Percentiles rank a stretch among this genome's conserved stretches.
Conservation (phyloP, 2,113 vertebrate species). For the Elaphurus davidianus region DNA sequence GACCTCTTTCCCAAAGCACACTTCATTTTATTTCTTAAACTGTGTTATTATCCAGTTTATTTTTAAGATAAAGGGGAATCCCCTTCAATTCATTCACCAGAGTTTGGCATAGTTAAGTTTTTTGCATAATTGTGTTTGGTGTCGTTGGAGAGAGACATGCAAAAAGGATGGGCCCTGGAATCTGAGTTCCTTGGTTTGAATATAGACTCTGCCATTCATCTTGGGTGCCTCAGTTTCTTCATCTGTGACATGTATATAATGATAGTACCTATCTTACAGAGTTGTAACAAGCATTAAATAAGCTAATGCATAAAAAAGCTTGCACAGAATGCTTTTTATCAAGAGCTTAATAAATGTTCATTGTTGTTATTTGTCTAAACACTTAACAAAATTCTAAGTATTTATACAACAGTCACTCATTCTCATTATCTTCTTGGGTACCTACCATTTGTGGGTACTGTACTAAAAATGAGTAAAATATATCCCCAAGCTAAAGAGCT, state of each 20-base stretch:
- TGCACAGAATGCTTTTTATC: background rate
- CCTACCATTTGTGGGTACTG: background rate
- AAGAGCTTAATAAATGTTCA: background rate
- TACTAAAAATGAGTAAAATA: background rate
- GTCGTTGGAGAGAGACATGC: background rate
- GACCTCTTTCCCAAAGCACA: background rate
- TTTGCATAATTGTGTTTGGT: background rate
- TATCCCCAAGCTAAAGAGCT: background rate
- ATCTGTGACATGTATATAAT: background rate
- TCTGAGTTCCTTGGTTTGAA: background rate
- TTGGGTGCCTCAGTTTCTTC: background rate
- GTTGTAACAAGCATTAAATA: background rate
- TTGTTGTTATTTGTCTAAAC: background rate
- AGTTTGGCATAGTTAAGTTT: background rate
- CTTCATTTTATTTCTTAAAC: conserved; percentile 28
- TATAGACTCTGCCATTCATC: background rate
- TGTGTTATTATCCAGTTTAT: background rate
- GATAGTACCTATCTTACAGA: background rate
- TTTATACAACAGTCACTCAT: background rate
- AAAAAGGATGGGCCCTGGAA: background rate
- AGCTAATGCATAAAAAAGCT: background rate
- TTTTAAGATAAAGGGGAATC: background rate
- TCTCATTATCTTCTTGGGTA: background rate
- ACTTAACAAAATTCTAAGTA: background rate
- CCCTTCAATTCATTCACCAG: background rate